Percentiles rank a stretch among this genome's conserved stretches.
phyloP scores from a whole-genome alignment of 2,113 vertebrate species.

The Podocnemis expansa region DNA sequence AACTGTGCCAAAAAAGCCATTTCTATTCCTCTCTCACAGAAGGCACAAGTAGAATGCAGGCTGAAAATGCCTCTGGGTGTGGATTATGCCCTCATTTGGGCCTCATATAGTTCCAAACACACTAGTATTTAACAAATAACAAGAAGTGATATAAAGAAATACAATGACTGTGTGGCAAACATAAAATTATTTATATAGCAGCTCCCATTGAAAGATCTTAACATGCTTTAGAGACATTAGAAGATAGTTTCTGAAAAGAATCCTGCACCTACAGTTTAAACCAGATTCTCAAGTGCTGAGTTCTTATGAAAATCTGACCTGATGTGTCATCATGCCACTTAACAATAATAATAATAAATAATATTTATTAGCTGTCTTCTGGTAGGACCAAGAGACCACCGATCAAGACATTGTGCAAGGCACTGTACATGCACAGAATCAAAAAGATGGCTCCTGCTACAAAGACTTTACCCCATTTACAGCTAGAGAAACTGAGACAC shows the following conservation, averaged over 20 bases:
- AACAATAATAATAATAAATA: not conserved
- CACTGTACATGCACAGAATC: not conserved
- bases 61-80: not conserved
- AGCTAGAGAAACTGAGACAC: not conserved
- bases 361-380: not conserved
- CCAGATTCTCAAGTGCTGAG: not conserved
- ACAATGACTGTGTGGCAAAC: not conserved
- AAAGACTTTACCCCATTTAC: not conserved
- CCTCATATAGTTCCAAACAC: not conserved
- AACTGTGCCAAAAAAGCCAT: slow-evolving; percentile 11
- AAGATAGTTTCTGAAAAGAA: not conserved
- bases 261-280: not conserved
- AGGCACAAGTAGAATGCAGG: not conserved
- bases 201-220: not conserved
- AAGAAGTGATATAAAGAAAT: not conserved
- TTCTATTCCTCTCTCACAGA: not conserved
- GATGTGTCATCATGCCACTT: not conserved
- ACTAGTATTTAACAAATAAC: not conserved
- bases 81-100: not conserved
- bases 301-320: not conserved
- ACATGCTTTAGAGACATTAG: not conserved
- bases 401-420: not conserved
- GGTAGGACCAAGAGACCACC: not conserved
- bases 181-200: not conserved
- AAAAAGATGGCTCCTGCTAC: not conserved